Evolutionary conservation across 30 jellyfish, hydroid and myxozoan species (phyloP).

Genomic region (Aurelia coerulea): DNA sequence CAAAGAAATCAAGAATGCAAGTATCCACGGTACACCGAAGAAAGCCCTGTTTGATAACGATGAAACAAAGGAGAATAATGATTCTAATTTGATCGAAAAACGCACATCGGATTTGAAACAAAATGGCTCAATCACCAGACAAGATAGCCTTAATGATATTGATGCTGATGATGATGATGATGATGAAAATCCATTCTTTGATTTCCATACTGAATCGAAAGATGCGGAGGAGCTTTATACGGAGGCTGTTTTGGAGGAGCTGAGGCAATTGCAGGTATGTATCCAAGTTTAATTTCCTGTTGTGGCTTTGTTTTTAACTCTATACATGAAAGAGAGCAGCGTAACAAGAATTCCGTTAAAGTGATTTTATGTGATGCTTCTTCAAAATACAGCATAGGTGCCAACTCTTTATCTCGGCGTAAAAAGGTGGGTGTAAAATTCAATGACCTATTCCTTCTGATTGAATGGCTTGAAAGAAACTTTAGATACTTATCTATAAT

Average conservation of each 20-base stretch:
- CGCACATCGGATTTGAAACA: slow-evolving; percentile 5
- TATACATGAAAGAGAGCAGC: not conserved
- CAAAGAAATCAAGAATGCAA: slow-evolving; percentile 19
- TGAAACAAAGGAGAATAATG: slow-evolving; percentile 16
- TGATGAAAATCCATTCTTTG: slow-evolving; percentile 87
- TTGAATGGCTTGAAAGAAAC: too few relatives aligned
- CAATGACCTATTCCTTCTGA: too few relatives aligned
- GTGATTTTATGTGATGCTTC: not conserved
- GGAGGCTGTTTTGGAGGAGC: slow-evolving; percentile 88
- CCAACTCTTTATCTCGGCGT: too few relatives aligned
- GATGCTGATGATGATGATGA: slow-evolving; percentile 84
- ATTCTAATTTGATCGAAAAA: slow-evolving; percentile 36
- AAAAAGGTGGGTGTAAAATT: too few relatives aligned
- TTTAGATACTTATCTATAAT: too few relatives aligned
- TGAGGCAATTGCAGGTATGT: slow-evolving; percentile 88
- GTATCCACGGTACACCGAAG: slow-evolving; percentile 40
- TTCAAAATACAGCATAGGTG: too few relatives aligned
- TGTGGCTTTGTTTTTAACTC: too few relatives aligned
- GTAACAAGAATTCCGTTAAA: not conserved
- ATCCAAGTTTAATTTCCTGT: not conserved
- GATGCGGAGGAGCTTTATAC: slow-evolving; percentile 82
- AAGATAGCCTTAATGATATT: slow-evolving; percentile 84
- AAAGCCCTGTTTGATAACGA: slow-evolving; percentile 7
- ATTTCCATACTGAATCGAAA: slow-evolving; percentile 65
- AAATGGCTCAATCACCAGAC: slow-evolving; percentile 24